Percentiles rank a stretch among this genome's conserved stretches.
Conservation (phyloP, 2,797 vertebrate species). For the Neosalanx taihuensis region DNA sequence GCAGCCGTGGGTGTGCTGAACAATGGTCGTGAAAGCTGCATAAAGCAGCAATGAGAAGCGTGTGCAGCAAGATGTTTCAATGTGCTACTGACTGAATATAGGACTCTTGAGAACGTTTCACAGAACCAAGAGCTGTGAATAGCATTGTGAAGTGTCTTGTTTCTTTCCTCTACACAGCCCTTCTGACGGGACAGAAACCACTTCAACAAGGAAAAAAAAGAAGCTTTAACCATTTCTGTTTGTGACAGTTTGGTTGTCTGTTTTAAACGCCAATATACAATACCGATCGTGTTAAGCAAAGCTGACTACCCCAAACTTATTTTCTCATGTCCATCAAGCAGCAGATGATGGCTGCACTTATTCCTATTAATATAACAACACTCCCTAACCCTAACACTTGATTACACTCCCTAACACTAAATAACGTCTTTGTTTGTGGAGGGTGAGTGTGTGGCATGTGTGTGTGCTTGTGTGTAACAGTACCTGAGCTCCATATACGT, state of each 20-base stretch:
- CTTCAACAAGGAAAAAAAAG: constrained; percentile 18
- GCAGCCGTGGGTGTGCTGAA: constrained; percentile 45
- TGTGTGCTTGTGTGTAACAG: constrained; percentile 27
- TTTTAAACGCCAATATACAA: constrained; percentile 14
- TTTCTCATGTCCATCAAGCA: neutral
- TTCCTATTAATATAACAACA: constrained; percentile 32
- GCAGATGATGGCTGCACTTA: constrained; percentile 11
- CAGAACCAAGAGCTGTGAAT: neutral
- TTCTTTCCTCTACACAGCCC: neutral
- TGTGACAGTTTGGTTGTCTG: constrained; percentile 34
- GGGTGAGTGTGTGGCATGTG: constrained; percentile 6
- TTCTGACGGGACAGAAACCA: neutral
- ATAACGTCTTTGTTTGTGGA: constrained; percentile 4
- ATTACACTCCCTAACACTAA: constrained; percentile 12
- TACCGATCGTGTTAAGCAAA: too few relatives aligned
- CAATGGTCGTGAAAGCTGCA: constrained; percentile 56
- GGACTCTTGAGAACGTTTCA: constrained; percentile 16
- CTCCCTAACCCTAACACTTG: constrained; percentile 19
- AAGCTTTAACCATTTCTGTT: constrained; percentile 30
- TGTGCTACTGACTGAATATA: constrained; percentile 32
- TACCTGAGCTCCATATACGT: constrained; percentile 94
- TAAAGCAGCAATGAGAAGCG: constrained; percentile 35
- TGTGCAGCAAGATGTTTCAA: constrained; percentile 34
- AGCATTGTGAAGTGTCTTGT: neutral
- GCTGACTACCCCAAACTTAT: neutral